Evolutionary conservation across 1,140 invertebrate species (phyloP), one percentile per base, ranked within the genome.

Genomic region (Brachionus koreanus): DNA sequence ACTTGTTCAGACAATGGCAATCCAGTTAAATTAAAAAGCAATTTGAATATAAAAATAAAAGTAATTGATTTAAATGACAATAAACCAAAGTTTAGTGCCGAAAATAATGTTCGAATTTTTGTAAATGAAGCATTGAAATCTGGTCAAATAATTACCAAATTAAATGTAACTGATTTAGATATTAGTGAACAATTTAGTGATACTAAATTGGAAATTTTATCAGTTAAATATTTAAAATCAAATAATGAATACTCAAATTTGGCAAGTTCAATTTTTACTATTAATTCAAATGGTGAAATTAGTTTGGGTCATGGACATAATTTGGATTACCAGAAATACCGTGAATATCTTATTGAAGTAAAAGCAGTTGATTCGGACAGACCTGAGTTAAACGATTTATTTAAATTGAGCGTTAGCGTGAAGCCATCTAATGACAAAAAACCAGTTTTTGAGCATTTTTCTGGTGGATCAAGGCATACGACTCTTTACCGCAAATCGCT

Each of bases 371-470:
- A 79, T 61, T 23, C 9, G 5, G 43, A 74, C 37, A 25, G 33
- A 19, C 39, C 49, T 33, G 76, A 65, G 10, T 35, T 79, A 13
- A 7, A 9, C 1, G 33, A 37, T 79, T 6, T 35, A 5, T 43
- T 57, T 19, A 61, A 39, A 35, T 16, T 79, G 29, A 79, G 35
- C n/a, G 39, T 79, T 29, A 42, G 5, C 7, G 29, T 79, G 2
- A 25, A 79, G n/a, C 76, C 76, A 12, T 79, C 76, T 19, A 79
- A 79, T 65, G 76, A 79, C 33, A 79, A 79, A 43, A 23, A 61
- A 4, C 76, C 76, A 29, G 3, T 79, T 37, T 79, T 79, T 74
- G 69, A 74, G 42, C 69, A 74, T 46, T 74, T 74, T 46, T 7
- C 69, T 10, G 69, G 69, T 9, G 69, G 69, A 7, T 35, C 69